Conservation (phyloP, 2,797 vertebrate genomes). For the Microctenopoma stevenorrisi region DNA sequence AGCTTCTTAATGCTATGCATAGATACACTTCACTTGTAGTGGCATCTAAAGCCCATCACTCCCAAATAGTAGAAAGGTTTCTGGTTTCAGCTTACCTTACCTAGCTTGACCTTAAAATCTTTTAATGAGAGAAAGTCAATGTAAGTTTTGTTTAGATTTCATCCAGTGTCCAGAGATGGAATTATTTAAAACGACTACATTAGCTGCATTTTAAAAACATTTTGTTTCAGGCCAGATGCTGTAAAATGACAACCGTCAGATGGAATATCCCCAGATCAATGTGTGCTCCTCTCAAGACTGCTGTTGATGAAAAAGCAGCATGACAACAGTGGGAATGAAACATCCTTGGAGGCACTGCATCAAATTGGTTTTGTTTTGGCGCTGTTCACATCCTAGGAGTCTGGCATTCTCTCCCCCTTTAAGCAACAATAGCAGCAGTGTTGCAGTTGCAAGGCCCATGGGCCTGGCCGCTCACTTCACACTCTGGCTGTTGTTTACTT, state of each 20-base stretch:
- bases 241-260: not conserved
- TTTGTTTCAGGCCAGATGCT: not conserved
- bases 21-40: slow-evolving; percentile 14
- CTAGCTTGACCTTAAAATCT: slow-evolving; percentile 15
- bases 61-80: slow-evolving; percentile 17
- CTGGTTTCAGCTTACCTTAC: slow-evolving; percentile 30
- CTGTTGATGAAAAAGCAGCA: slow-evolving; percentile 9
- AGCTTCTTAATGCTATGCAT: slow-evolving; percentile 19
- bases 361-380: slow-evolving; percentile 61
- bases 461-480: slow-evolving; percentile 57
- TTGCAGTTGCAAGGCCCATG: slow-evolving; percentile 55
- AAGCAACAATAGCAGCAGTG: slow-evolving; percentile 75
- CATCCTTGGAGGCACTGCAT: slow-evolving; percentile 47
- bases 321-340: slow-evolving; percentile 18
- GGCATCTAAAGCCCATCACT: not conserved
- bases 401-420: slow-evolving; percentile 60
- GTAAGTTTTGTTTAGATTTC: not conserved
- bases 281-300: not conserved
- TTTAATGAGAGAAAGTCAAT: slow-evolving; percentile 8
- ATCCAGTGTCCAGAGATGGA: not conserved
- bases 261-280: not conserved
- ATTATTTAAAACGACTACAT: not conserved
- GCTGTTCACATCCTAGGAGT: slow-evolving; percentile 51
- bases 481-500: slow-evolving; percentile 70
- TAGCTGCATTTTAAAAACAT: not conserved